Evolutionary conservation across 2,113 vertebrate species (phyloP), one percentile per base, ranked within the genome.

Genomic region (Phalacrocorax pelagicus): DNA sequence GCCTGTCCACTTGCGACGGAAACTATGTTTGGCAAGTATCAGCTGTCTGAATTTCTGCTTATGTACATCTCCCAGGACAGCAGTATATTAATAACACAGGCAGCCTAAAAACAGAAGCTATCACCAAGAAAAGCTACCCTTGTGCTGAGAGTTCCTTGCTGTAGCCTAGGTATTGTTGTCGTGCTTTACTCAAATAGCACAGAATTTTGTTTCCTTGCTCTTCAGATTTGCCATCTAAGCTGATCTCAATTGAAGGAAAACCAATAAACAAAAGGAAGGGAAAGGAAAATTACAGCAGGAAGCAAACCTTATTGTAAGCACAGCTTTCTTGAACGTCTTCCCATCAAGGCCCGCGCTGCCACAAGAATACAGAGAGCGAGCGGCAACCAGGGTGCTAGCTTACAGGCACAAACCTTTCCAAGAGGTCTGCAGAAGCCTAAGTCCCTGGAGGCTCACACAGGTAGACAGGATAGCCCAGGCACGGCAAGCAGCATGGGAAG

Each of bases 11-110:
- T 97, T 97, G 97, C 94, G 95, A 57, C 0, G 26, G 96, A 97
- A 98, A 97, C 87, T 96, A 96, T 97, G 97, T 97, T 97, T 97
- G 96, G 96, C 79, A 96, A 98, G 94, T 95, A 95, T 98, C 91
- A 74, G 86, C 78, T 97, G 88, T 98, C 97, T 61, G 71, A 88
- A 88, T 97, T 95, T 97, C 96, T 98, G 96, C 96, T 96, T 93
- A 90, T 65, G 85, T 86, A 58, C 92, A 91, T 77, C 42, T 57
- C 77, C 69, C 63, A 58, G 93, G 94, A 91, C 86, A 94, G 96
- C 75, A 73, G 80, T 36, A 5, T 98, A 98, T 98, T 98, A 97
- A 97, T 98, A 98, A 97, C 91, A 58, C 81, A 63, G 49, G 87
- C 90, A 94, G 92, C 79, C 97, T 97, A 98, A 98, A 98, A 94